Base-by-base conservation (phyloP, 2,888 invertebrate species). In the Nemurella pictetii region DNA sequence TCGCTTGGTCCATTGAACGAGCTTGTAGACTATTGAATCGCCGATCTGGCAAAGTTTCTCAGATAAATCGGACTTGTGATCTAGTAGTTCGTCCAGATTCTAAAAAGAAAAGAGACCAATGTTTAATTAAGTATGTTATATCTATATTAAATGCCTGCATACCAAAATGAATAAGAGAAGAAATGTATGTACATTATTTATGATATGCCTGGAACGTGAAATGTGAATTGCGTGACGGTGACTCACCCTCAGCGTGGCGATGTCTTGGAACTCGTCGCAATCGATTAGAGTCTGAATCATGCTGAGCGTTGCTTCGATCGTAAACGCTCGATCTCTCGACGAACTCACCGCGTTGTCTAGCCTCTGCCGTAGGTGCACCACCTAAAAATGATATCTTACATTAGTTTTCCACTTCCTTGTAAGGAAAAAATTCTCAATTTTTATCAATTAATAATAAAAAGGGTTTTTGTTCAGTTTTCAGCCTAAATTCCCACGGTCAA, bases 1-100 rank as follows among this genome's bases (percentile, higher is more conserved):
- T 91, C 98, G 95, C 91, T 98, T 98, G 89, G 99, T 99, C 99
- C 99, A 99, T 91, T 98, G 98, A 88, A 99, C 99, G 92, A 99
- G 94, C 92, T 98, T 98, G 92, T 97, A 97, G 85, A 99, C 99
- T 89, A 99, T 99, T 88, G 98, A 98, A 92, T 99, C 99, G 84
- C 99, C 98, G 89, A 99, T 97, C 91, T 96, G 96, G 92, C 97
- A 97, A 88, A 98, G 93, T 91, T 96, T 97, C 90, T 97, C 96
- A 89, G 95, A 97, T 89, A 97, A 94, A 91, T 97, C 97, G 88
- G 97, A 96, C 90, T 97, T 96, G 90, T 96, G 96, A 90, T 97
- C 96, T 88, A 98, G 93, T 89, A 97, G 93, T 91, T 96, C 97
- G 89, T 97, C 96, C 91, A 98, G 93, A 91, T 97, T 97, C 92